Conservation (phyloP, 2,888 invertebrate genomes). For the Drosophila borealis region DNA sequence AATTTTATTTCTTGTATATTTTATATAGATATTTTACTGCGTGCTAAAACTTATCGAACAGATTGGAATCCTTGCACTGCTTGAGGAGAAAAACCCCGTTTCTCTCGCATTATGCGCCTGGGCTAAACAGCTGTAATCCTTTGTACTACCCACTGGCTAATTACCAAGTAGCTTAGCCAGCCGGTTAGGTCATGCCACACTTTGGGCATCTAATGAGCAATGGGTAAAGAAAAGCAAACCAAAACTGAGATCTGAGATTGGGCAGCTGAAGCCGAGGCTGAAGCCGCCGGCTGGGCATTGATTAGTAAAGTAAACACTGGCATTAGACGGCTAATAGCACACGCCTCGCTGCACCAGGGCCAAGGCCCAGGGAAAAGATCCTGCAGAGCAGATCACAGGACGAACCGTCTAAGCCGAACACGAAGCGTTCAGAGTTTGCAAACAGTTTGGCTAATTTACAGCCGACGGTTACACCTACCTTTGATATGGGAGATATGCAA, state of each 20-base stretch:
- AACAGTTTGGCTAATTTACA: constrained; percentile 71
- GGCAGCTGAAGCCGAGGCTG: neutral
- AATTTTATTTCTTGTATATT: too few species aligned
- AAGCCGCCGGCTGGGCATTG: constrained; percentile 42
- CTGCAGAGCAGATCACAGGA: constrained; percentile 20
- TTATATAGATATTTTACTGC: too few species aligned
- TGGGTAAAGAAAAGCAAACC: neutral
- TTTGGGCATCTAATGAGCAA: constrained; percentile 49
- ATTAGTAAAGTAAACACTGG: constrained; percentile 60
- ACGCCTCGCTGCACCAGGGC: constrained; percentile 46
- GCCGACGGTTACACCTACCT: constrained; percentile 49
- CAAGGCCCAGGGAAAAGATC: constrained; percentile 32
- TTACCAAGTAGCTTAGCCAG: constrained; percentile 27
- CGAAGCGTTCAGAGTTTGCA: constrained; percentile 60
- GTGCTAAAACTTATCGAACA: neutral
- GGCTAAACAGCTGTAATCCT: constrained; percentile 22
- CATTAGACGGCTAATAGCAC: constrained; percentile 50
- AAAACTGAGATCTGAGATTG: constrained; percentile 2
- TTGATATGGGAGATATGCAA: constrained; percentile 30
- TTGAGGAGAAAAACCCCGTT: constrained; percentile 3
- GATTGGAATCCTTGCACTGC: neutral
- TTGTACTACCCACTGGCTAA: constrained; percentile 30
- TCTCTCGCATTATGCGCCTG: neutral
- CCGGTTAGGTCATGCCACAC: constrained; percentile 24
- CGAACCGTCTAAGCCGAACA: constrained; percentile 24